These are phyloP conservation scores for Cryptomyrus ogoouensis DNA, from an alignment of 2,113 vertebrate genomes.

Conservation along the genomic window DNA sequence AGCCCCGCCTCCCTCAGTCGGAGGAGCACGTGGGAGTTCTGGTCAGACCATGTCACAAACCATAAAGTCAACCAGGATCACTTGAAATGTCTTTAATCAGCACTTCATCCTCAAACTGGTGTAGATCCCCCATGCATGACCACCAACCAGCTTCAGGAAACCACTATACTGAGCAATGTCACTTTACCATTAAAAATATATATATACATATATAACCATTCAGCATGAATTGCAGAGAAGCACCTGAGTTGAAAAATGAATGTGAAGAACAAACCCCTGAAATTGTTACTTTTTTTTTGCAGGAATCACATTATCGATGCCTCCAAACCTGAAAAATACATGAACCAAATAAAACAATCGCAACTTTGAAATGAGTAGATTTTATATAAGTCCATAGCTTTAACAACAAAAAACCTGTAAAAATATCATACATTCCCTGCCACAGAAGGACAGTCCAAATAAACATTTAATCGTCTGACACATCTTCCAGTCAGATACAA, in stretches of 20 bases:
- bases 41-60: slow-evolving; percentile 18
- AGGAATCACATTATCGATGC: slow-evolving; percentile 24
- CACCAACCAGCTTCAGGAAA: slow-evolving; percentile 12
- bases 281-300: slow-evolving; percentile 26
- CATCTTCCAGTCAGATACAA: slow-evolving; percentile 33
- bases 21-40: not conserved
- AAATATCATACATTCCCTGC: slow-evolving; percentile 36
- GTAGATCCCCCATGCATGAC: slow-evolving; percentile 16
- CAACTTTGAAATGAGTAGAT: slow-evolving; percentile 16
- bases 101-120: slow-evolving; percentile 19
- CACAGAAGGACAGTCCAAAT: slow-evolving; percentile 29
- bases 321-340: slow-evolving; percentile 13
- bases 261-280: slow-evolving; percentile 31
- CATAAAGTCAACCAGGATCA: slow-evolving; percentile 18
- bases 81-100: slow-evolving; percentile 40
- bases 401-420: slow-evolving; percentile 24
- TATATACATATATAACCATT: not conserved
- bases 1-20: not conserved
- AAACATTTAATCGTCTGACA: slow-evolving; percentile 19
- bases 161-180: slow-evolving; percentile 12
- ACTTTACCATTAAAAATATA: slow-evolving; percentile 9
- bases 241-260: slow-evolving; percentile 37
- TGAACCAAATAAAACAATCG: slow-evolving; percentile 9
- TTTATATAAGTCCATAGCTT: slow-evolving; percentile 17
- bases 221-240: slow-evolving; percentile 24